phyloP scores from a whole-genome alignment of 53 echinoderm and acorn worm species.

The Hippasteria phrygiana region DNA sequence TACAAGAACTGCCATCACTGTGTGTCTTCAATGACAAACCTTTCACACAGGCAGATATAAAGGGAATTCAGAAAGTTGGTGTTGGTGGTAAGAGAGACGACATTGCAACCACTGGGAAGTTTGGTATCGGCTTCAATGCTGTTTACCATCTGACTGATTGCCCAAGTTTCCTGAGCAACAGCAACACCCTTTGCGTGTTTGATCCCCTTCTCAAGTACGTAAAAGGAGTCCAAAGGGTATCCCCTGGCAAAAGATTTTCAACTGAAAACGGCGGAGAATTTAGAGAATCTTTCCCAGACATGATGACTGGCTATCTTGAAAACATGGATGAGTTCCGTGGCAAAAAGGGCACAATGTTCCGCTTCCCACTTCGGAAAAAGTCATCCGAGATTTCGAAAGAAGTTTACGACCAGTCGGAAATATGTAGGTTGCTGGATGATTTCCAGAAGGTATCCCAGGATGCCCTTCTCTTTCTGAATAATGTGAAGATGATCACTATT shows the following conservation, averaged over 20 bases:
- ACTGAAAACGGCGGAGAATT: conserved; percentile 26
- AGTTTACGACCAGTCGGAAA: neutral
- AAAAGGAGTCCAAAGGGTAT: conserved; percentile 51
- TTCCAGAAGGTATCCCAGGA: conserved; percentile 68
- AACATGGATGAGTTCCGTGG: conserved; percentile 43
- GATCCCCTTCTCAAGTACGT: conserved; percentile 80
- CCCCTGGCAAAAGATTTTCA: conserved; percentile 72
- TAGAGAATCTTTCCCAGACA: conserved; percentile 61
- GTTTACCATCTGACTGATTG: conserved; percentile 95
- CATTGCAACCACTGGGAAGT: conserved; percentile 82
- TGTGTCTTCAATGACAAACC: conserved; percentile 83
- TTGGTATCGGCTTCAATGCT: conserved; percentile 95
- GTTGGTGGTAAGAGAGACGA: conserved; percentile 79
- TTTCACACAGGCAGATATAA: conserved; percentile 79
- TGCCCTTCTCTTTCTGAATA: conserved; percentile 83
- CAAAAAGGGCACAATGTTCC: conserved; percentile 76
- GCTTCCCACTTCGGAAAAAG: conserved; percentile 78
- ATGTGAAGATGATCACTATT: conserved; percentile 76
- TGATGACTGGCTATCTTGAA: conserved; percentile 70
- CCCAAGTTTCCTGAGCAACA: conserved; percentile 81
- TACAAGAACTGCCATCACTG: conserved; percentile 75
- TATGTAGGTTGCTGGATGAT: conserved; percentile 46
- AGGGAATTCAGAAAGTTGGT: conserved; percentile 92
- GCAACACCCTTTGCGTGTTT: conserved; percentile 80
- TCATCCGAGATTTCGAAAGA: conserved; percentile 63